Evolutionary conservation across 2,888 invertebrate genomes (phyloP).

Genomic region (Dolichopus griseipennis): DNA sequence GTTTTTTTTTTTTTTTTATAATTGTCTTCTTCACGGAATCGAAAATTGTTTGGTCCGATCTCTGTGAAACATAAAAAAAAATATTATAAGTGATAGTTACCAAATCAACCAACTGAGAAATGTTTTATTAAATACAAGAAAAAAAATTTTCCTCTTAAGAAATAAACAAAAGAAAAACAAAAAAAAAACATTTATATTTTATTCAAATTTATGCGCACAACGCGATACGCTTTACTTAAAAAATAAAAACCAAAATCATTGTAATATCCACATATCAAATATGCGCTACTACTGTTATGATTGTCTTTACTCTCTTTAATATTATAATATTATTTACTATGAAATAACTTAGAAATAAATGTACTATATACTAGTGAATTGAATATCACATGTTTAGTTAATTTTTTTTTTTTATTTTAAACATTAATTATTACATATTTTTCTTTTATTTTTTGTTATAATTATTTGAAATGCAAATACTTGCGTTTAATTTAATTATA

Average conservation of each 20-base stretch:
- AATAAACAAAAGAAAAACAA: too few species aligned
- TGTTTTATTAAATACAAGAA: too few species aligned
- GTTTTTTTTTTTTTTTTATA: too few species aligned
- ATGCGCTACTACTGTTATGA: not conserved
- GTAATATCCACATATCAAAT: not conserved
- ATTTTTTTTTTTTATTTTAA: not conserved
- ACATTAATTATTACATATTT: not conserved
- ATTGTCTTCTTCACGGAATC: conserved; percentile 6
- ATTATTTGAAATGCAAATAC: not conserved
- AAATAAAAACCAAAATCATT: not conserved
- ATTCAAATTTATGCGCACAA: not conserved
- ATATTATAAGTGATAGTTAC: not conserved
- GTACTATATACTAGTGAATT: too few species aligned
- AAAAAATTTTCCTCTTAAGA: not conserved
- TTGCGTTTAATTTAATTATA: not conserved
- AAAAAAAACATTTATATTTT: not conserved
- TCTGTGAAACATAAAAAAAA: too few species aligned
- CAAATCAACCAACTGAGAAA: not conserved
- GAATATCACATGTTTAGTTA: not conserved
- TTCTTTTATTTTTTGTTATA: not conserved
- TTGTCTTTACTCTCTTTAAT: not conserved
- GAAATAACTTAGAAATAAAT: too few species aligned
- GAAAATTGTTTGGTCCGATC: not conserved
- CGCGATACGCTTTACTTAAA: not conserved
- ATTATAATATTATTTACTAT: too few species aligned